These are phyloP conservation scores for Ceratitis capitata DNA, from an alignment of 1,140 invertebrate species.

Conservation along the genomic window DNA sequence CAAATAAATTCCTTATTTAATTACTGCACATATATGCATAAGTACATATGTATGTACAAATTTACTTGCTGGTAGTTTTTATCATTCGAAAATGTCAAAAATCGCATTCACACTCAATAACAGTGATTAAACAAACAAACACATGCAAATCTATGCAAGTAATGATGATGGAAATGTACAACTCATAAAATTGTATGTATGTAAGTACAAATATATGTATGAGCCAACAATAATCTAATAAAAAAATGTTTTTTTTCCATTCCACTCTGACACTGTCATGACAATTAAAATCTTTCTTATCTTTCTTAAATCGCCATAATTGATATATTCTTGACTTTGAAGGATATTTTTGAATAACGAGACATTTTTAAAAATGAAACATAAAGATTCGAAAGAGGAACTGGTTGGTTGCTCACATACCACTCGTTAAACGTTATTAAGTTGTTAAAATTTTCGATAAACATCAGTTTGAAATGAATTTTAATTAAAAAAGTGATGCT, in stretches of 20 bases:
- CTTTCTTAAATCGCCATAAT: background rate
- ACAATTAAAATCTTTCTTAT: too few species aligned
- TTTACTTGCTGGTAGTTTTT: background rate
- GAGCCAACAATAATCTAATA: too few species aligned
- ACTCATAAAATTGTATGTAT: background rate
- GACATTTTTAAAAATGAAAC: too few species aligned
- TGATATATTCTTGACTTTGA: background rate
- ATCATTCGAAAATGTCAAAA: background rate
- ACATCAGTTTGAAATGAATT: background rate
- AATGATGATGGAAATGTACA: background rate
- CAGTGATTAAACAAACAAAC: background rate
- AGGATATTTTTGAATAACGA: background rate
- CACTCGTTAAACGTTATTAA: background rate
- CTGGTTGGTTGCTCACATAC: background rate
- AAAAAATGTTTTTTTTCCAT: too few species aligned
- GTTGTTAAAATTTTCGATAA: background rate
- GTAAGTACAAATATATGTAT: background rate
- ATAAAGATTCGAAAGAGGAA: background rate
- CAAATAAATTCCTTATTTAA: too few species aligned
- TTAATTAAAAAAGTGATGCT: too few species aligned
- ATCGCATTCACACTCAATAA: background rate
- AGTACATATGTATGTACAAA: too few species aligned
- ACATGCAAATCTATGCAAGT: background rate
- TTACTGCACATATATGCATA: too few species aligned
- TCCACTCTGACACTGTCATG: too few species aligned